Conservation (phyloP, 1,140 invertebrate species). For the Panonychus citri region DNA sequence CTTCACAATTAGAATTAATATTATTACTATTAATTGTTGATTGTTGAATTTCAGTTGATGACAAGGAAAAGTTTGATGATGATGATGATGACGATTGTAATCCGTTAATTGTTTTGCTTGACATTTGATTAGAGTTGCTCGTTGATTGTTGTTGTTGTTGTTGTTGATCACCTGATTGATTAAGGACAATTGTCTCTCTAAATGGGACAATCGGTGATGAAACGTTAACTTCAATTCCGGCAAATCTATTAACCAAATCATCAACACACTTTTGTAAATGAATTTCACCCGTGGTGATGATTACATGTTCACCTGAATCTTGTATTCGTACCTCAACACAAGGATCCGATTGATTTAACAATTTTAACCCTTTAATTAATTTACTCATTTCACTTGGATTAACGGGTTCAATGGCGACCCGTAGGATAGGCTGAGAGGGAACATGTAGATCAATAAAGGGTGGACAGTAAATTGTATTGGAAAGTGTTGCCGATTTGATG, state of each 20-base stretch:
- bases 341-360: slow-evolving; percentile 74
- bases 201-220: slow-evolving; percentile 91
- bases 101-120: neutral
- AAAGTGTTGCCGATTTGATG: slow-evolving; percentile 75
- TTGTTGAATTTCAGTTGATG: too few species aligned
- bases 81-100: too few species aligned
- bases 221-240: slow-evolving; percentile 52
- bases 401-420: slow-evolving; percentile 78
- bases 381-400: slow-evolving; percentile 53
- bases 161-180: slow-evolving; percentile 6
- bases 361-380: slow-evolving; percentile 49
- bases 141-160: slow-evolving; percentile 9
- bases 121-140: neutral
- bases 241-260: slow-evolving; percentile 51
- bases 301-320: slow-evolving; percentile 81
- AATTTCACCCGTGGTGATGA: slow-evolving; percentile 90
- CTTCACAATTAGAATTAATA: too few species aligned
- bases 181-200: slow-evolving; percentile 63
- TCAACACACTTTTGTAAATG: slow-evolving; percentile 83
- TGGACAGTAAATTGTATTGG: slow-evolving; percentile 53
- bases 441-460: slow-evolving; percentile 64
- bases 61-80: too few species aligned
- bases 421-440: slow-evolving; percentile 52
- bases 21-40: too few species aligned
- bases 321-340: slow-evolving; percentile 72